Conservation (phyloP, 2,797 vertebrate genomes). For the Neosalanx taihuensis region DNA sequence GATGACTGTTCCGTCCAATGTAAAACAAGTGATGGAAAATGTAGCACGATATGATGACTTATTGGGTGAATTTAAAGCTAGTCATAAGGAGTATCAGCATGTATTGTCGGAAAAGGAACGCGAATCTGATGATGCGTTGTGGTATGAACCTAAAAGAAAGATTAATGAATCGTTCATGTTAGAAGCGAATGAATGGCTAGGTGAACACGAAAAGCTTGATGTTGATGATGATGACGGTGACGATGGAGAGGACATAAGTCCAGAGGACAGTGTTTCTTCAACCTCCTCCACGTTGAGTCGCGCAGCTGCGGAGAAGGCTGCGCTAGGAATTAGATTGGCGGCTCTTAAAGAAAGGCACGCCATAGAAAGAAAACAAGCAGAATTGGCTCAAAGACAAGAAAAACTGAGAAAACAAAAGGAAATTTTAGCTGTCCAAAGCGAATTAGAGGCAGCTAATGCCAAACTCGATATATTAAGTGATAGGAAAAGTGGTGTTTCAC, state of each 20-base stretch:
- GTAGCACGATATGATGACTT: background rate
- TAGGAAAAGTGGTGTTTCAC: background rate
- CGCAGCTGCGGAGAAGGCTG: conserved; percentile 9
- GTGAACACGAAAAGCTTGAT: background rate
- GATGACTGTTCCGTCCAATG: background rate
- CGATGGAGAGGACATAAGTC: background rate
- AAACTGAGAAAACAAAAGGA: background rate
- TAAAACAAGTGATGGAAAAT: background rate
- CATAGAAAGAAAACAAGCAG: background rate
- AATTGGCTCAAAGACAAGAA: conserved; percentile 2
- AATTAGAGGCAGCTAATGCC: background rate
- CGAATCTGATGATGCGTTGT: background rate
- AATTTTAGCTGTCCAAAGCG: background rate
- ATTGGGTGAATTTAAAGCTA: background rate
- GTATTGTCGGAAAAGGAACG: background rate
- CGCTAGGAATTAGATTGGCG: background rate
- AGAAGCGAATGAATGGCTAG: background rate
- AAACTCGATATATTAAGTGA: background rate
- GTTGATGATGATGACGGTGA: background rate
- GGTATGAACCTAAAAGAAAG: background rate
- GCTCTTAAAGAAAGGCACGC: background rate
- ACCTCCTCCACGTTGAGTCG: background rate
- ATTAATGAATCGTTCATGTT: background rate
- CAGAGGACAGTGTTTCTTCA: background rate
- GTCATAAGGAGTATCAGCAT: background rate